Conservation (phyloP, 2,113 vertebrate genomes). For the Chlamydotis undulata region DNA sequence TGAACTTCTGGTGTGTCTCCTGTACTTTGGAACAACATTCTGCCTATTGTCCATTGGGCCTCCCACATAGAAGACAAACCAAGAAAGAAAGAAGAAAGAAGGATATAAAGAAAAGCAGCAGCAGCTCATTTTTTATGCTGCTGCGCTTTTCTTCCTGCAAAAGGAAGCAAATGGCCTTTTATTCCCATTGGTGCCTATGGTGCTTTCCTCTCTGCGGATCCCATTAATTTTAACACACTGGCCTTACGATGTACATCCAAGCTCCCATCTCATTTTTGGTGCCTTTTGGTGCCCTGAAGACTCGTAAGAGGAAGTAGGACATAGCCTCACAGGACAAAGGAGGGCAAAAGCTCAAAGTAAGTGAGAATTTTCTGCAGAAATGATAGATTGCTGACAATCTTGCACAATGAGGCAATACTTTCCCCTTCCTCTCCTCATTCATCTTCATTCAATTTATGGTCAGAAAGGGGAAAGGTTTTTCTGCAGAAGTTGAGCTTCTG, state of each 20-base stretch:
- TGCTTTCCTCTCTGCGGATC: background rate
- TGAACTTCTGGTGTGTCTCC: background rate
- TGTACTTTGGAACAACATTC: background rate
- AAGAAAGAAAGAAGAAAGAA: background rate
- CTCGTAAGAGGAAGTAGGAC: background rate
- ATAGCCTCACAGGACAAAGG: background rate
- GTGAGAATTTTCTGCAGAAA: background rate
- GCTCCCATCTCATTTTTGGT: background rate
- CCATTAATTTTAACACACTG: conserved; percentile 32
- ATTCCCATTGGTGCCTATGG: background rate
- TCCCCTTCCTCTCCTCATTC: background rate
- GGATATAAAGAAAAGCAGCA: background rate
- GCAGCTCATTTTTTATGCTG: background rate
- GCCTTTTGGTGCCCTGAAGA: conserved; percentile 1
- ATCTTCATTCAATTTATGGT: background rate
- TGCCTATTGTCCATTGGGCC: background rate
- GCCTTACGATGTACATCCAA: background rate
- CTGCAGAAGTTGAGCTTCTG: background rate
- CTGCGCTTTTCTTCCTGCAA: background rate
- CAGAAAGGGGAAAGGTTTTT: background rate
- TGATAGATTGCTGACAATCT: background rate
- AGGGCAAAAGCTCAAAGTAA: background rate
- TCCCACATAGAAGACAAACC: background rate
- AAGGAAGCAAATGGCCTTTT: conserved; percentile 20
- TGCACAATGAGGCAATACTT: background rate